Evolutionary conservation across 1,140 invertebrate species (phyloP), one percentile per base, ranked within the genome.

Genomic region (Melipona quadrifasciata): DNA sequence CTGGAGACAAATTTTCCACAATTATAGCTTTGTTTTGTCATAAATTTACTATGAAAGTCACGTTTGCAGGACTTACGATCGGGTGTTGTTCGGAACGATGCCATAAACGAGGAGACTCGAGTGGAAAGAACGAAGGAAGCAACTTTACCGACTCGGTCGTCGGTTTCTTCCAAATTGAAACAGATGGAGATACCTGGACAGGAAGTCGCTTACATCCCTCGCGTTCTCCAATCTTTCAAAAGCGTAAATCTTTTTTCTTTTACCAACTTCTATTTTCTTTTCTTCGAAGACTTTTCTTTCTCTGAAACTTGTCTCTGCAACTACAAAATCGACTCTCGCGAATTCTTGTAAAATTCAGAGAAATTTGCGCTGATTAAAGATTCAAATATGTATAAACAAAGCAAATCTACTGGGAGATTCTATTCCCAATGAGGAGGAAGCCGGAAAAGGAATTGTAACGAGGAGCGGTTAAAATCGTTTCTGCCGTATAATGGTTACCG

Each of bases 401-500:
- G 24, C 4, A 47, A 47, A 8, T 12, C 58, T 5, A 11, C 0
- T 12, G 58, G 16, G 64, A 16, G 31, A 67, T 67, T 8, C 31
- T 34, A 11, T 74, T 57, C 6, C 34, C 11, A 4, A 4, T 4
- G 31, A 53, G 17, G 0, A 58, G 24, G 17, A 19, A 75, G 4
- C 21, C 31, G 27, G 71, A 39, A 65, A 1, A 21, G 71, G 27
- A 53, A 61, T 31, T 21, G 11, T 21, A 4, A 24, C 31, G 17
- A 27, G 51, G 57, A 76, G 17, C 5, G 24, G 16, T 31, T 27
- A 19, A 4, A 34, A 70, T 71, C 24, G 21, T 11, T 31, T 79
- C 39, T 80, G 58, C 34, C 64, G 58, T 77, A 65, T 80, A 77
- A 77, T 65, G 73, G 57, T 79, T 58, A 72, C 86, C 53, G 84